Evolutionary conservation across 2,888 invertebrate genomes (phyloP).

Genomic region (Trichogramma dendrolimi): DNA sequence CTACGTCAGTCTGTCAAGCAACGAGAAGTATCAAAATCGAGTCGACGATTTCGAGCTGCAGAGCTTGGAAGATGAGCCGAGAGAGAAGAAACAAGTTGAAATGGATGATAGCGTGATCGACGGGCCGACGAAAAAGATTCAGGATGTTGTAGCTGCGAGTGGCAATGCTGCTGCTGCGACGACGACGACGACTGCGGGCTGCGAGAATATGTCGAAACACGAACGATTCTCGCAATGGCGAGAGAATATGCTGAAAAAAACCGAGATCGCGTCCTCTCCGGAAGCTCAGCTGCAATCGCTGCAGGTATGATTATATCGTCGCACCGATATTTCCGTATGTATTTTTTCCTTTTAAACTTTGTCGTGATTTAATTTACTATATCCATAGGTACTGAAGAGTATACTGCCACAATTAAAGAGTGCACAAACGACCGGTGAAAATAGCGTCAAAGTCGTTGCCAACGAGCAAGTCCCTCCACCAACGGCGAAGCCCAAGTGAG

Average conservation of each 20-base stretch:
- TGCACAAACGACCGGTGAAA: conserved; percentile 44
- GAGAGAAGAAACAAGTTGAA: background rate
- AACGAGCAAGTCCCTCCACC: background rate
- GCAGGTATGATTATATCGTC: conserved; percentile 34
- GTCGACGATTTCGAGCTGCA: conserved; percentile 11
- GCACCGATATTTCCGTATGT: background rate
- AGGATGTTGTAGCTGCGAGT: background rate
- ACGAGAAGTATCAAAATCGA: conserved; percentile 35
- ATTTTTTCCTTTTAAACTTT: background rate
- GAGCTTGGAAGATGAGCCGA: background rate
- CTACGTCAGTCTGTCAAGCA: conserved; percentile 39
- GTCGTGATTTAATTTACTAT: background rate
- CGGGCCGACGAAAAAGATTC: background rate
- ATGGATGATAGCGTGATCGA: conserved; percentile 14
- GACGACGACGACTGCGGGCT: too few species aligned
- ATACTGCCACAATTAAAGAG: conserved; percentile 49
- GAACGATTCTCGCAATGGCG: conserved; percentile 47
- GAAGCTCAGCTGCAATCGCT: conserved; percentile 47
- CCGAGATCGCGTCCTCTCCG: conserved; percentile 39
- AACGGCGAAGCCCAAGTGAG: background rate
- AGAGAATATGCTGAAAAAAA: conserved; percentile 43
- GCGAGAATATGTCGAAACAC: conserved; percentile 30
- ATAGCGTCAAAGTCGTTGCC: conserved; percentile 27
- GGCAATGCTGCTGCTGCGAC: conserved; percentile 28
- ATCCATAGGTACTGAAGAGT: conserved; percentile 44